Conservation (phyloP, 2,113 vertebrate genomes). For the Tachysurus vachellii region DNA sequence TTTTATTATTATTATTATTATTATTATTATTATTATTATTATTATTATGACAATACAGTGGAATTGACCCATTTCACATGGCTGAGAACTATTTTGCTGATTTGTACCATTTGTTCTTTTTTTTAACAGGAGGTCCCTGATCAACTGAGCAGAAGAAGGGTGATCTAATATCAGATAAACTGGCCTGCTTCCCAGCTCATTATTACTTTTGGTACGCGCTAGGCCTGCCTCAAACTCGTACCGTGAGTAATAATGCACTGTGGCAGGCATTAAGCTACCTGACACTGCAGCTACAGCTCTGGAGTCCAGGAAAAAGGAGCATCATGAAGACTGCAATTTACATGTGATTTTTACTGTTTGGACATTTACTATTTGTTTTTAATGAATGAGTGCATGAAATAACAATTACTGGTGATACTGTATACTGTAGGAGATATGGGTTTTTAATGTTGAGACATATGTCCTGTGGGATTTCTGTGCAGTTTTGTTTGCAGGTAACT, state of each 20-base stretch:
- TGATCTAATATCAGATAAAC: conserved; percentile 21
- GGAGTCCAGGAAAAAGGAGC: not conserved
- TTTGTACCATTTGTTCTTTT: not conserved
- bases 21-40: not conserved
- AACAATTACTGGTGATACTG: not conserved
- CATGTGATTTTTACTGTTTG: not conserved
- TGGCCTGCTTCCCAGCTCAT: conserved; percentile 76
- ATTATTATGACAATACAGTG: not conserved
- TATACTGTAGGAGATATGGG: not conserved
- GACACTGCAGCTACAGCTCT: conserved; percentile 12
- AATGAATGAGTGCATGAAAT: not conserved
- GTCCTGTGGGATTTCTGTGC: not conserved
- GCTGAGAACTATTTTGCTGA: not conserved
- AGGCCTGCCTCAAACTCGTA: conserved; percentile 93
- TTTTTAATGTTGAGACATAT: not conserved
- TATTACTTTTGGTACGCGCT: conserved; percentile 98
- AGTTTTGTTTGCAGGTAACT: not conserved
- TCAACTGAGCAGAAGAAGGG: not conserved
- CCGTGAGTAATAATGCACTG: conserved; percentile 96
- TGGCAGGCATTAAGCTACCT: conserved; percentile 61
- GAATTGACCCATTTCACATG: not conserved
- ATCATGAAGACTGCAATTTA: not conserved
- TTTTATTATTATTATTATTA: not conserved
- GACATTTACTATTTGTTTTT: not conserved
- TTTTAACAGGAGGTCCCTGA: not conserved